Evolutionary conservation across 2,888 invertebrate species (phyloP), one percentile per base, ranked within the genome.

Genomic region (Drosophila austrosaltans): DNA sequence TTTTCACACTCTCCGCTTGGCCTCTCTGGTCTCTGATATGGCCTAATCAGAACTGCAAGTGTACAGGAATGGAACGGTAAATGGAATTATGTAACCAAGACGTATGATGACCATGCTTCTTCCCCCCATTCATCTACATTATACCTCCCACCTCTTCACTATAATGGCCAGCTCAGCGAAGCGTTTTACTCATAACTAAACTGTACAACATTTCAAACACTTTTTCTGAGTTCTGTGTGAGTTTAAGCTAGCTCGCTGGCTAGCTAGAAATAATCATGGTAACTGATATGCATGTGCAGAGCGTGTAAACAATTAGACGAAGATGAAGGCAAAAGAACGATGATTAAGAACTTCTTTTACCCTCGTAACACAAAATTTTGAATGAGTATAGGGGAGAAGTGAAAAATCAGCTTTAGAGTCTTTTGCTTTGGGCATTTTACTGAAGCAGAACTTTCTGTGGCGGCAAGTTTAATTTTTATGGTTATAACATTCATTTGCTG

Each of bases 401-500:
- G 16, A n/a, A 22, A 54, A 54, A 32, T 32, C 28, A 25, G 30
- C 28, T 54, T 53, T 25, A 2, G 10, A 28, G 53, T 53, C 53
- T 28, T 28, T 53, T 53, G 53, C 28, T 53, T 54, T 30, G 69
- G 72, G 79, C 79, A 80, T 86, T 82, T 86, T 77, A 86, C 86
- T 83, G 82, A 86, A 86, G 86, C 84, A 83, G 77, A 86, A 84
- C 83, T 83, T 79, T 44, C 25, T 64, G 85, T 81, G 76, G 79
- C 78, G 76, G 80, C 75, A 82, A 83, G 80, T 82, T 48, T 76
- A 79, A 83, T 83, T 86, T 84, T 85, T 85, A 82, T 86, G 85
- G 74, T 72, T 85, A 78, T 79, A 86, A 84, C 86, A 81, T 84
- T 82, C 86, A 86, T 85, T 85, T 86, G 86, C 81, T 79, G 72